Evolutionary conservation across 2,888 invertebrate species (phyloP), one percentile per base, ranked within the genome.

Genomic region (Ashinkailepas kermadecensis): DNA sequence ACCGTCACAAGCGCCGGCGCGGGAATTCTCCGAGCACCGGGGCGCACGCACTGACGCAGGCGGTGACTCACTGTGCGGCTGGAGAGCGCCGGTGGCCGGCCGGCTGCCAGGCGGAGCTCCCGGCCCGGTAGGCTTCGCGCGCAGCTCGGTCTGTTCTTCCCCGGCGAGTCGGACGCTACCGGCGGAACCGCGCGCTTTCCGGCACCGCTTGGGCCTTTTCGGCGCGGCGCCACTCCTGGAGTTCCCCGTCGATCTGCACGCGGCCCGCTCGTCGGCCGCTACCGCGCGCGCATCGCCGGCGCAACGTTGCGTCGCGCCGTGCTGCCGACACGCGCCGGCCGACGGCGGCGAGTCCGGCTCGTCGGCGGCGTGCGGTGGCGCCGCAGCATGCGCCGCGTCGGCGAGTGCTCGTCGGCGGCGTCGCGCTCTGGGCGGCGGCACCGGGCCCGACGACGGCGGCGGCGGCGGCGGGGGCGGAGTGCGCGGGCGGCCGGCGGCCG

Each of bases 401-500:
- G 15, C 70, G 39, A 13, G 25, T 11, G 13, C 39, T 8, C 70
- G 70, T 13, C 25, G 25, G 23, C 39, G 13, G 64, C 39, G 70
- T 25, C 23, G 25, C 4, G 39, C 7, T 25, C 70, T 25, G 39
- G 70, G 70, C 70, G 70, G 70, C 70, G 39, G 70, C 70, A 39
- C 70, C 39, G 70, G 70, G 0, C 15, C 18, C 62, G 62, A 83
- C 39, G 39, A 4, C 39, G 39, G 39, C 39, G 39, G 39, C 39
- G 39, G 39, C 39, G 88, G 88, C 85, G 88, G 89, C 79, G 74
- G 82, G 81, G 62, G 82, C 79, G 23, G 83, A 64, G 62, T 81
- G 83, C 13, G 82, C 15, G 39, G 70, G 70, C 70, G 70, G 70
- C 25, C 70, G 8, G 62, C 15, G 13, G 62, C 62, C 62, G 13